Conservation (phyloP, 1,140 invertebrate genomes). For the Sycophaga agraensis region DNA sequence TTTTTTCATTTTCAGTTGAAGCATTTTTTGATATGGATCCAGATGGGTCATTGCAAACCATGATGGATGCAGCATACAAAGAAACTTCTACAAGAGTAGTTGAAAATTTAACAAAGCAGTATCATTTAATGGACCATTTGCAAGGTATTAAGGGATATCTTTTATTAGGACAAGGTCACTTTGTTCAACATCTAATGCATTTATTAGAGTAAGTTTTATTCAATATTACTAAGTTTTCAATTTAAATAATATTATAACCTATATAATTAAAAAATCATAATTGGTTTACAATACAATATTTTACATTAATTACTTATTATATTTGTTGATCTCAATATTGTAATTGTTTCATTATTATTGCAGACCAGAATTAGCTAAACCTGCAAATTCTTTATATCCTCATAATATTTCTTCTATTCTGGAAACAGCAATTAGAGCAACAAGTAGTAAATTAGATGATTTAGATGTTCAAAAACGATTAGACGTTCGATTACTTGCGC, state of each 20-base stretch:
- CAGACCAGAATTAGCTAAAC: constrained; percentile 85
- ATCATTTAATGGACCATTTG: constrained; percentile 88
- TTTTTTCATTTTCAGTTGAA: constrained; percentile 58
- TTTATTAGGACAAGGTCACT: constrained; percentile 92
- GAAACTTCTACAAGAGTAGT: constrained; percentile 86
- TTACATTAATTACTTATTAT: background rate
- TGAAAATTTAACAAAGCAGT: constrained; percentile 81
- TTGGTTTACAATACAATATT: too few relatives aligned
- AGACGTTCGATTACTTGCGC: constrained; percentile 80
- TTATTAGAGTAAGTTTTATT: constrained; percentile 76
- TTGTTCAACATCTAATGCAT: constrained; percentile 90
- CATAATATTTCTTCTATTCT: constrained; percentile 88
- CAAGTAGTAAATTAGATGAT: constrained; percentile 94
- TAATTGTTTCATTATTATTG: constrained; percentile 24
- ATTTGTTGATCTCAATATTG: too few relatives aligned
- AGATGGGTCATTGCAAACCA: constrained; percentile 72
- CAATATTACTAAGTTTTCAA: constrained; percentile 3
- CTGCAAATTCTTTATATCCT: constrained; percentile 81
- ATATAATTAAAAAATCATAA: too few relatives aligned
- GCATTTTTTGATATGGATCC: constrained; percentile 72
- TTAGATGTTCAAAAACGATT: constrained; percentile 84
- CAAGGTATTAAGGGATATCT: constrained; percentile 88
- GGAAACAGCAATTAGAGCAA: constrained; percentile 88
- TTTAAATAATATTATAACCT: background rate
- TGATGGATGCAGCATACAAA: constrained; percentile 80